phyloP scores from a whole-genome alignment of 2,888 invertebrate species.

The Monoplex corrugatus region DNA sequence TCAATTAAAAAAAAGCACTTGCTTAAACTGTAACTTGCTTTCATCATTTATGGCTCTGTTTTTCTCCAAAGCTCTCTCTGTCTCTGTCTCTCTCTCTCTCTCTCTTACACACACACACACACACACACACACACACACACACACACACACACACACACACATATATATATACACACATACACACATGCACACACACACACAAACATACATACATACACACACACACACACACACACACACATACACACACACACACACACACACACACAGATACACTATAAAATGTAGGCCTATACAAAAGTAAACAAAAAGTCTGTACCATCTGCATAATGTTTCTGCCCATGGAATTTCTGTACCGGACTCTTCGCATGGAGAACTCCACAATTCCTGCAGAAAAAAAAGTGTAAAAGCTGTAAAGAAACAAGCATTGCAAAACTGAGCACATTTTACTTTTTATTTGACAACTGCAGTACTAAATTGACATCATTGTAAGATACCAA shows the following conservation, averaged over 20 bases:
- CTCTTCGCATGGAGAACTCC: slow-evolving; percentile 82
- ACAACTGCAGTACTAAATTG: too few species aligned
- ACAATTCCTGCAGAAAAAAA: neutral
- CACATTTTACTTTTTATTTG: too few species aligned
- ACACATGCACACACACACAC: neutral
- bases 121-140: slow-evolving; percentile 5
- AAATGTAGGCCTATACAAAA: too few species aligned
- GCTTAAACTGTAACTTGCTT: too few species aligned
- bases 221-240: slow-evolving; percentile 21
- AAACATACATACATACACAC: neutral
- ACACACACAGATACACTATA: neutral
- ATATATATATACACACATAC: neutral
- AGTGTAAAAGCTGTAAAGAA: too few species aligned
- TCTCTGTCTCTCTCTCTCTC: neutral
- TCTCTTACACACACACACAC: neutral
- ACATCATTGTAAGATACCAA: too few species aligned
- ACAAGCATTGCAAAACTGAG: neutral
- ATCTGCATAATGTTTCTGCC: slow-evolving; percentile 85
- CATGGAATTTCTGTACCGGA: slow-evolving; percentile 91
- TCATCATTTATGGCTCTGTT: too few species aligned
- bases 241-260: slow-evolving; percentile 28
- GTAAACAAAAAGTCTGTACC: slow-evolving; percentile 64
- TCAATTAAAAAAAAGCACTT: neutral
- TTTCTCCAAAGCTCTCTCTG: too few species aligned
- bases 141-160: slow-evolving; percentile 17